phyloP scores from a whole-genome alignment of 2,888 invertebrate genomes.

The Ommatoiulus sabulosus region DNA sequence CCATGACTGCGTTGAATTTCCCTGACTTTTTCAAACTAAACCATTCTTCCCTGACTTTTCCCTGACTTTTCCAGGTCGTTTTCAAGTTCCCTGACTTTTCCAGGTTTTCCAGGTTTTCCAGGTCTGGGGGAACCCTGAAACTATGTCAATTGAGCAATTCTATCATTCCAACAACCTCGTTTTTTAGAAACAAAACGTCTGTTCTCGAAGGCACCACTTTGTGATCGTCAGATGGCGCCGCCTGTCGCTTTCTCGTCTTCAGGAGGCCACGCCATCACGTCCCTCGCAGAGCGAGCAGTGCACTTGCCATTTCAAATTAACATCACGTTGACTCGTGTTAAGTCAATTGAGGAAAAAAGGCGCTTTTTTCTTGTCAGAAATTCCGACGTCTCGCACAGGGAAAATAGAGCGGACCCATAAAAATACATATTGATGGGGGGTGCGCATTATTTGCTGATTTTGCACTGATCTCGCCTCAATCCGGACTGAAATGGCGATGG shows the following conservation, averaged over 20 bases:
- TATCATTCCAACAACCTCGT: no score
- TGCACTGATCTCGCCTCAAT: constrained; percentile 5
- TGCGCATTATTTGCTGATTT: constrained; percentile 24
- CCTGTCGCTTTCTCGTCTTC: not conserved
- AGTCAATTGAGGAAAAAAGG: constrained; percentile 15
- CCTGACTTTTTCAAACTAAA: no score
- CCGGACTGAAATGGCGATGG: not conserved
- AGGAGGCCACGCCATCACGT: not conserved
- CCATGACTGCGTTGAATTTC: no score
- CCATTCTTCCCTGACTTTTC: no score
- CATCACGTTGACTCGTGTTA: constrained; percentile 40
- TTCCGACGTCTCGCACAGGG: not conserved
- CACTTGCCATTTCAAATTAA: constrained; percentile 42
- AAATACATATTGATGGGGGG: constrained; percentile 20
- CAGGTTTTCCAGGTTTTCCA: no score
- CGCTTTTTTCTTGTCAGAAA: not conserved
- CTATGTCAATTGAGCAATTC: no score
- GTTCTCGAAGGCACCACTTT: not conserved
- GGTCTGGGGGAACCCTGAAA: no score
- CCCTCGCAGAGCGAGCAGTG: not conserved
- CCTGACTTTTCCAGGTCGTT: no score
- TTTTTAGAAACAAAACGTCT: no score
- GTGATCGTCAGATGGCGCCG: not conserved
- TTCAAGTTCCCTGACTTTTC: no score
- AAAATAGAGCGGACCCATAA: not conserved